Conservation (phyloP, 2,113 vertebrate genomes). For the Ammodramus savannarum region DNA sequence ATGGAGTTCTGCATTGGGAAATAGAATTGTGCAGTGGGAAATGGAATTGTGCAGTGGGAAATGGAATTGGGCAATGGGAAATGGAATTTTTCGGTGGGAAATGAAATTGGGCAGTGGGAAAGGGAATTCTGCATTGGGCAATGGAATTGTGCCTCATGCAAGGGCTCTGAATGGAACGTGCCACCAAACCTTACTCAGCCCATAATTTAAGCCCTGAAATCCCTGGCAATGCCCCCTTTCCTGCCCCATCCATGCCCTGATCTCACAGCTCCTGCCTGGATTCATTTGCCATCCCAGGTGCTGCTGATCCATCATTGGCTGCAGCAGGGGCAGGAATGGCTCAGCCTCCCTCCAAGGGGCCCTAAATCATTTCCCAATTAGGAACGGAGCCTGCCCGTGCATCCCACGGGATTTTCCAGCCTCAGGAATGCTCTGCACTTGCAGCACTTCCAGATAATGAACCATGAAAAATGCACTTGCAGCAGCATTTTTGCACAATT, state of each 20-base stretch:
- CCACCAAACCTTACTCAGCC: background rate
- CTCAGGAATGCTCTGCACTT: too few species aligned
- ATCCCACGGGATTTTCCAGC: background rate
- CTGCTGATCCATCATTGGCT: fast-evolving
- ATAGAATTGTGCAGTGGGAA: too few species aligned
- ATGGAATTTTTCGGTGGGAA: too few species aligned
- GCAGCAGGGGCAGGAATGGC: fast-evolving
- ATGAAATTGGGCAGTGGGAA: too few species aligned
- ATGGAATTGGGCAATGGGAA: fast-evolving
- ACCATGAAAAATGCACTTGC: background rate
- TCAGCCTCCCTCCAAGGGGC: background rate
- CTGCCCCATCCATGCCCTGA: fast-evolving
- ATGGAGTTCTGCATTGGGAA: too few species aligned
- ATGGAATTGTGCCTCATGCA: too few species aligned
- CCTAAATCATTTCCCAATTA: background rate
- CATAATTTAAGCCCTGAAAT: fast-evolving
- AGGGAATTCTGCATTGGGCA: too few species aligned
- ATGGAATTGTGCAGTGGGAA: too few species aligned
- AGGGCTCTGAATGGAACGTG: too few species aligned
- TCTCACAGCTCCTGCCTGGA: background rate
- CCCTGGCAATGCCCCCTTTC: fast-evolving
- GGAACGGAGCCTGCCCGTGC: background rate
- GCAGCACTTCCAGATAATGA: background rate
- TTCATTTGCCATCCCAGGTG: background rate
- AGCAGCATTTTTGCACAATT: background rate